Evolutionary conservation across 2,797 vertebrate genomes (phyloP).

Genomic region (Babyrousa celebensis): DNA sequence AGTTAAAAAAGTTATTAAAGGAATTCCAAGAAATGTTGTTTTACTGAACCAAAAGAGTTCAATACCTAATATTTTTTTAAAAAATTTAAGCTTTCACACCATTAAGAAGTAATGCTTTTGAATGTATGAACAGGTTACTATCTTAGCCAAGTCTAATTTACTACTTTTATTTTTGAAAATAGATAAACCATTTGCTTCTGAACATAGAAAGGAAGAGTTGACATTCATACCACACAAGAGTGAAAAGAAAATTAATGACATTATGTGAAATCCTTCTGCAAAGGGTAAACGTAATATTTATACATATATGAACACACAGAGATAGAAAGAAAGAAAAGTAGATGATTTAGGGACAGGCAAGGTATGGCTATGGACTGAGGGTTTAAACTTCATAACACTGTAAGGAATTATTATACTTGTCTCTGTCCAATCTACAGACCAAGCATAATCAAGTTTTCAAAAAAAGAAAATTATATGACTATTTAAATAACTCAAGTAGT

Average conservation of each 20-base stretch:
- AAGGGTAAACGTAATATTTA: slow-evolving; percentile 5
- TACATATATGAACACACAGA: not conserved
- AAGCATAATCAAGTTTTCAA: slow-evolving; percentile 30
- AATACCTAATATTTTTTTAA: not conserved
- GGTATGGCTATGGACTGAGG: not conserved
- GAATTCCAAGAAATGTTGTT: not conserved
- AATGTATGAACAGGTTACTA: slow-evolving; percentile 1
- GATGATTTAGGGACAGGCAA: not conserved
- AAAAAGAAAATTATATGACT: slow-evolving; percentile 40
- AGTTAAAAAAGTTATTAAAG: slow-evolving; percentile 21
- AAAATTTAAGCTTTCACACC: slow-evolving; percentile 51
- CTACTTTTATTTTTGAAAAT: slow-evolving; percentile 44
- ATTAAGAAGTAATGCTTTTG: slow-evolving; percentile 40
- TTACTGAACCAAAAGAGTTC: slow-evolving; percentile 2
- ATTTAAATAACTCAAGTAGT: slow-evolving; percentile 52
- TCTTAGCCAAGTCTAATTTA: not conserved
- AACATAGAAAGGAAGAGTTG: slow-evolving; percentile 31
- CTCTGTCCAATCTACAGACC: not conserved
- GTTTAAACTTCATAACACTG: not conserved
- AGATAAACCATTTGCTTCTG: not conserved
- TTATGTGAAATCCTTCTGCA: not conserved
- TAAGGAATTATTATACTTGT: not conserved
- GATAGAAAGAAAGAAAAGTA: not conserved
- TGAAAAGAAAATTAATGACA: slow-evolving; percentile 57
- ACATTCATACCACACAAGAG: not conserved